These are phyloP conservation scores for Paelopatides confundens DNA, from an alignment of 53 echinoderm and acorn worm genomes.

Conservation along the genomic window DNA sequence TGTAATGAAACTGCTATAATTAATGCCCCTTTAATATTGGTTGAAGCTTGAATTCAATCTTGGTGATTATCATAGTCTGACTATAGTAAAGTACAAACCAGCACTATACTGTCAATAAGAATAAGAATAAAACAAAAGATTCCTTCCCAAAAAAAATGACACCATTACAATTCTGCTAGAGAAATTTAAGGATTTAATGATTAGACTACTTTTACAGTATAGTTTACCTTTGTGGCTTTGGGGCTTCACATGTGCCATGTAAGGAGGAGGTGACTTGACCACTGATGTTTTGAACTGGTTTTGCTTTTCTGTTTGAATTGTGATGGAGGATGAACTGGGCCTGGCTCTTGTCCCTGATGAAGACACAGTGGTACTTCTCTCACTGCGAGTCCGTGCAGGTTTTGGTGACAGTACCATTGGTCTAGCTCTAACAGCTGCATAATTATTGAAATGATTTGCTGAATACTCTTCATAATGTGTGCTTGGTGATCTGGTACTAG, in stretches of 20 bases:
- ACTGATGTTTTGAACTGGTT: conserved; percentile 5
- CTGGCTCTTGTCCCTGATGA: neutral
- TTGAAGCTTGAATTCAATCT: no score
- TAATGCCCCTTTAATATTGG: no score
- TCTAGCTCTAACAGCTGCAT: conserved; percentile 22
- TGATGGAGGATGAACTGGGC: neutral
- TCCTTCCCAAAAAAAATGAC: no score
- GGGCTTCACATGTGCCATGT: conserved; percentile 46
- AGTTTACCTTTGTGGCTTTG: conserved; percentile 31
- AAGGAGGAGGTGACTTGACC: conserved; percentile 32
- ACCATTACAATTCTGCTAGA: no score
- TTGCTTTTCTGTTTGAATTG: neutral
- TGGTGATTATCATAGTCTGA: no score
- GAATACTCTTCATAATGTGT: neutral
- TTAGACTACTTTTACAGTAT: no score
- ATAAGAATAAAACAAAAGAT: no score
- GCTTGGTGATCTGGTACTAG: neutral
- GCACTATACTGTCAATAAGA: no score
- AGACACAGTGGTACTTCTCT: neutral
- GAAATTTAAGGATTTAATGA: no score
- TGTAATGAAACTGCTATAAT: no score
- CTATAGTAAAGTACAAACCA: no score
- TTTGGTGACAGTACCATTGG: conserved; percentile 4
- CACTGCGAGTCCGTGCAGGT: neutral
- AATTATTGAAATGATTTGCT: neutral